These are phyloP conservation scores for Diceros bicornis DNA, from an alignment of 2,797 vertebrate genomes.

Conservation along the genomic window DNA sequence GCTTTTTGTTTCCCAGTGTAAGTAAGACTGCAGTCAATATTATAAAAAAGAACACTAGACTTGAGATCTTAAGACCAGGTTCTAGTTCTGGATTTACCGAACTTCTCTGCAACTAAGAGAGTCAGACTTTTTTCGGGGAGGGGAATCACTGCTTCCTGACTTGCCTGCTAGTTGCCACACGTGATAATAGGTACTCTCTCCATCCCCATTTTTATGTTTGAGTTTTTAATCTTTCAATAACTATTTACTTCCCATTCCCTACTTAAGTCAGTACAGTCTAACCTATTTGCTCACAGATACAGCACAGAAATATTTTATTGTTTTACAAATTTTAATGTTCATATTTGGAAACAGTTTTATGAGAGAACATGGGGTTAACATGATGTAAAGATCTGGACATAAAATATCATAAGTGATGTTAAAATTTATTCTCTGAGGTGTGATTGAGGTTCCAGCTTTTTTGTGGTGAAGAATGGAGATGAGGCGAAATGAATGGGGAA, in stretches of 20 bases:
- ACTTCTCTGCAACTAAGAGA: background rate
- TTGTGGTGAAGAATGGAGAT: background rate
- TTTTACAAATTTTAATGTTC: slow-evolving; percentile 66
- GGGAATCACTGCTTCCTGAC: background rate
- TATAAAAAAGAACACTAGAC: background rate
- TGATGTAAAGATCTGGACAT: slow-evolving; percentile 69
- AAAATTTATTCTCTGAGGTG: slow-evolving; percentile 65
- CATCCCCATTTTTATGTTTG: background rate
- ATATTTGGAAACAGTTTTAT: slow-evolving; percentile 72
- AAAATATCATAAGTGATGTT: slow-evolving; percentile 55
- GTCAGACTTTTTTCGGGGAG: background rate
- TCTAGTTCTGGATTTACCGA: background rate
- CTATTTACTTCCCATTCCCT: background rate
- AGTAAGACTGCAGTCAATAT: background rate
- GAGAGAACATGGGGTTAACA: slow-evolving; percentile 66
- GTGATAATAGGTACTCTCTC: background rate
- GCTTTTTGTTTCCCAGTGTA: background rate
- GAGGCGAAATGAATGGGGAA: slow-evolving; percentile 9
- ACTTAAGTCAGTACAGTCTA: background rate
- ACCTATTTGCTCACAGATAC: slow-evolving; percentile 31
- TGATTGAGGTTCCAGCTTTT: slow-evolving; percentile 15
- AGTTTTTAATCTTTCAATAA: slow-evolving; percentile 14
- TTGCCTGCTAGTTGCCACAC: background rate
- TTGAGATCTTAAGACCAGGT: background rate
- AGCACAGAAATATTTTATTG: slow-evolving; percentile 10